These are phyloP conservation scores for Chanos chanos DNA, from an alignment of 2,797 vertebrate species.

Conservation along the genomic window DNA sequence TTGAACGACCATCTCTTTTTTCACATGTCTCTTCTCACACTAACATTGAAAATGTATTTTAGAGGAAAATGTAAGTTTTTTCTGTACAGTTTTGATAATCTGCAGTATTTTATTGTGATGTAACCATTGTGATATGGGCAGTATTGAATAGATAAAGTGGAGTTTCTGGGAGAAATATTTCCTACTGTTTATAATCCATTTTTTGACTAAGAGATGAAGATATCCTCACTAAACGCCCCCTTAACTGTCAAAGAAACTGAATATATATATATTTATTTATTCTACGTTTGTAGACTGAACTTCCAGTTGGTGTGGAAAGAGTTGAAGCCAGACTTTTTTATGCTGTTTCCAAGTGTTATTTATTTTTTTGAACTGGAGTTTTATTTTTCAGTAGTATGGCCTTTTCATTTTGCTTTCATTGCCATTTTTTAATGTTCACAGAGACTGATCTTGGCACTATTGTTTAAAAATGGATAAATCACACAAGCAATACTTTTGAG, in stretches of 20 bases:
- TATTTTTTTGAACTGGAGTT: slow-evolving; percentile 73
- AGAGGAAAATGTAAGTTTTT: slow-evolving; percentile 90
- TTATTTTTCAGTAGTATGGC: slow-evolving; percentile 70
- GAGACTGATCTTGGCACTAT: slow-evolving; percentile 55
- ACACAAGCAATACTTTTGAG: slow-evolving; percentile 69
- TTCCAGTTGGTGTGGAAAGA: slow-evolving; percentile 66
- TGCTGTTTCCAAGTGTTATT: slow-evolving; percentile 71
- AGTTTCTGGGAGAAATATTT: slow-evolving; percentile 88
- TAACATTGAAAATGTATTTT: slow-evolving; percentile 95
- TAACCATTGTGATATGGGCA: slow-evolving; percentile 92
- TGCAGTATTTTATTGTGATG: slow-evolving; percentile 95
- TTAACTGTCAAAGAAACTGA: slow-evolving; percentile 68
- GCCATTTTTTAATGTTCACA: slow-evolving; percentile 51
- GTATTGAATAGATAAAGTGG: slow-evolving; percentile 84
- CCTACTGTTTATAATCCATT: slow-evolving; percentile 92
- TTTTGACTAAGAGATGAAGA: slow-evolving; percentile 76
- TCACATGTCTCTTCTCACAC: slow-evolving; percentile 80
- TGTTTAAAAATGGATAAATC: slow-evolving; percentile 37
- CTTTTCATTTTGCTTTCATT: slow-evolving; percentile 56
- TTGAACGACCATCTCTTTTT: slow-evolving; percentile 41
- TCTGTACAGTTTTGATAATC: slow-evolving; percentile 99
- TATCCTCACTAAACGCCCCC: slow-evolving; percentile 64
- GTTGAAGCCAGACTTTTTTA: slow-evolving; percentile 73
- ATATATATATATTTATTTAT: slow-evolving; percentile 81
- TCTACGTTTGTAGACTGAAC: slow-evolving; percentile 75